Percentiles rank a stretch among this genome's conserved stretches.
Conservation (phyloP, 2,888 invertebrate species). For the Hylaea fasciaria region DNA sequence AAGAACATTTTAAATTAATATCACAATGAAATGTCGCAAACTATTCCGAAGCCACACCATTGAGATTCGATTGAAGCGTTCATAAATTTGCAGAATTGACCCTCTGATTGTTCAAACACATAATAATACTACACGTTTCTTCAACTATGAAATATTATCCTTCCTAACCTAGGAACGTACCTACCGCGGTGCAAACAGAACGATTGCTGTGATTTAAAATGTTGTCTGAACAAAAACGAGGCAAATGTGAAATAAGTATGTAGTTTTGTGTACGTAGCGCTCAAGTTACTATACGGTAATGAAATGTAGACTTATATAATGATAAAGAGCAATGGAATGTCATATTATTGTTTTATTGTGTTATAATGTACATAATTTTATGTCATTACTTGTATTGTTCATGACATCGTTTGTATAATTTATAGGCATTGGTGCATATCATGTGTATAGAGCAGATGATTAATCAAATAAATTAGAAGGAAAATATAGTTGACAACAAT, state of each 20-base stretch:
- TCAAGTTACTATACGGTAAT: conserved; percentile 60
- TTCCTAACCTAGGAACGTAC: conserved; percentile 49
- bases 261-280: conserved; percentile 56
- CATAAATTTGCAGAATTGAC: no score
- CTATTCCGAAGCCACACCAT: no score
- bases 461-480: conserved; percentile 84
- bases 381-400: conserved; percentile 69
- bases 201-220: conserved; percentile 73
- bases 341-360: conserved; percentile 58
- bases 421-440: conserved; percentile 85
- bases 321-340: conserved; percentile 66
- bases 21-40: no score
- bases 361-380: conserved; percentile 70
- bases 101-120: no score
- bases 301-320: conserved; percentile 62
- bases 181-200: conserved; percentile 56
- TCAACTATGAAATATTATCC: conserved; percentile 4
- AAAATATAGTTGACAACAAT: conserved; percentile 70
- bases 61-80: no score
- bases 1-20: no score
- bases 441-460: conserved; percentile 84
- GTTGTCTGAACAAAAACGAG: conserved; percentile 49
- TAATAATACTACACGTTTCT: conserved; percentile 1
- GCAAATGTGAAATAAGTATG: conserved; percentile 45
- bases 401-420: conserved; percentile 80